A percentile compares a stretch with the other conserved stretches of the same genome.
Evolutionary conservation across 2,888 invertebrate species (phyloP).

Genomic region (Limnephilus lunatus): DNA sequence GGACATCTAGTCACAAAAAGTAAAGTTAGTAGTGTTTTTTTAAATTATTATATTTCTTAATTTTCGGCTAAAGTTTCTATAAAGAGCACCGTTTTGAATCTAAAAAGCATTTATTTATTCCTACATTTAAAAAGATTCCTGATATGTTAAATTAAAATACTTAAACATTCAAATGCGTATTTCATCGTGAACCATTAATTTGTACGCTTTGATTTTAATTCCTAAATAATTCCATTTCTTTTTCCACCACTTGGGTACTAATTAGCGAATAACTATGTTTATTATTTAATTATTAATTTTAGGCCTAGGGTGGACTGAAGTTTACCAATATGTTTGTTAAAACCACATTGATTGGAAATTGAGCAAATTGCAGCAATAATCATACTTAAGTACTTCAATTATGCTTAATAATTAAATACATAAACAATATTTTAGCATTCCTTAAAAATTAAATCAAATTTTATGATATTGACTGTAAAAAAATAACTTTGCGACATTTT

Average conservation of each 20-base stretch:
- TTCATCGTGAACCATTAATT: neutral
- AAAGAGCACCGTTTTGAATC: slow-evolving; percentile 32
- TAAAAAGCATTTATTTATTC: slow-evolving; percentile 3
- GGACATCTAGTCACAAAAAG: slow-evolving; percentile 45
- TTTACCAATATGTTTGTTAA: slow-evolving; percentile 57
- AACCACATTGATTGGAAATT: slow-evolving; percentile 34
- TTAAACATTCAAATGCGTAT: neutral
- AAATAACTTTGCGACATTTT: neutral
- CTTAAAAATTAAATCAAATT: neutral
- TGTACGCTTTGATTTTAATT: neutral
- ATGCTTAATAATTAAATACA: neutral
- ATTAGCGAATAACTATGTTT: neutral
- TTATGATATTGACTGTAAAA: neutral
- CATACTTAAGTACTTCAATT: neutral
- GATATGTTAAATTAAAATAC: neutral
- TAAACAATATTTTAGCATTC: neutral
- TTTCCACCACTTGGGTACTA: neutral
- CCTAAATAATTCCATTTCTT: neutral
- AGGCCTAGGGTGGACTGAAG: slow-evolving; percentile 61
- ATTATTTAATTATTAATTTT: slow-evolving; percentile 24
- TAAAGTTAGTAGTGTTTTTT: slow-evolving; percentile 10
- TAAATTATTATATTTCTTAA: neutral
- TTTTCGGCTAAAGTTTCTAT: slow-evolving; percentile 2
- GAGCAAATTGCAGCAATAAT: slow-evolving; percentile 54
- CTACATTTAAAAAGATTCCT: neutral